These are phyloP conservation scores for Andrena hattorfiana DNA, from an alignment of 2,888 invertebrate genomes.

Conservation along the genomic window DNA sequence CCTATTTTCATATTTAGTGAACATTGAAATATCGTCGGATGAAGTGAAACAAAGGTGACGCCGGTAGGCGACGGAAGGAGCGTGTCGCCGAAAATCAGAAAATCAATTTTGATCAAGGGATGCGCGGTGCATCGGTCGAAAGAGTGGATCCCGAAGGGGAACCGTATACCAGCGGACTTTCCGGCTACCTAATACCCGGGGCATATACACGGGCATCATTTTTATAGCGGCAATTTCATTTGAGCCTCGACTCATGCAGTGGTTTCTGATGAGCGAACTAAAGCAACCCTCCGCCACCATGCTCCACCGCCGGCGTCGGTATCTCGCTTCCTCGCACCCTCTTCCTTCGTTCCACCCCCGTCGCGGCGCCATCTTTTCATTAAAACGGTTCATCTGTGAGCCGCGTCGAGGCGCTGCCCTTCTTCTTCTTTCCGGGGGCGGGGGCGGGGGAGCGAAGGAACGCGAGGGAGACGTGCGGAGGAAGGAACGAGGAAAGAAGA, in stretches of 20 bases:
- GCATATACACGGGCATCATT: conserved; percentile 83
- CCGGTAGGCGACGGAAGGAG: neutral
- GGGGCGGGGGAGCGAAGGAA: conserved; percentile 11
- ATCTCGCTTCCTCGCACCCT: conserved; percentile 38
- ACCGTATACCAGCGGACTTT: conserved; percentile 54
- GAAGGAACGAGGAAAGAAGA: conserved; percentile 16
- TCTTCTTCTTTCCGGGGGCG: neutral
- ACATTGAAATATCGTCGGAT: too few relatives aligned
- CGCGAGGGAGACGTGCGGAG: conserved; percentile 22
- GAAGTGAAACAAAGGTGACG: neutral
- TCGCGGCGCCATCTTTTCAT: conserved; percentile 83
- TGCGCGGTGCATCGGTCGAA: conserved; percentile 38
- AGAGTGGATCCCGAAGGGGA: conserved; percentile 68
- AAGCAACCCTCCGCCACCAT: conserved; percentile 56
- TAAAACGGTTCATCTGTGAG: conserved; percentile 81
- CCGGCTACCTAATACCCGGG: conserved; percentile 79
- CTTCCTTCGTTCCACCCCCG: conserved; percentile 49
- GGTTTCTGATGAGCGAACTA: conserved; percentile 82
- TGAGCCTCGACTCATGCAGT: conserved; percentile 84
- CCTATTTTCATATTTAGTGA: too few relatives aligned
- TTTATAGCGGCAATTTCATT: conserved; percentile 84
- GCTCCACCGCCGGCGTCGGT: conserved; percentile 37
- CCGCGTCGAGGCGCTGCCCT: conserved; percentile 77
- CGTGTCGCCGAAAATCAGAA: neutral
- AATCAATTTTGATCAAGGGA: conserved; percentile 37